Evolutionary conservation across 2,888 invertebrate species (phyloP).

Genomic region (Merodon equestris): DNA sequence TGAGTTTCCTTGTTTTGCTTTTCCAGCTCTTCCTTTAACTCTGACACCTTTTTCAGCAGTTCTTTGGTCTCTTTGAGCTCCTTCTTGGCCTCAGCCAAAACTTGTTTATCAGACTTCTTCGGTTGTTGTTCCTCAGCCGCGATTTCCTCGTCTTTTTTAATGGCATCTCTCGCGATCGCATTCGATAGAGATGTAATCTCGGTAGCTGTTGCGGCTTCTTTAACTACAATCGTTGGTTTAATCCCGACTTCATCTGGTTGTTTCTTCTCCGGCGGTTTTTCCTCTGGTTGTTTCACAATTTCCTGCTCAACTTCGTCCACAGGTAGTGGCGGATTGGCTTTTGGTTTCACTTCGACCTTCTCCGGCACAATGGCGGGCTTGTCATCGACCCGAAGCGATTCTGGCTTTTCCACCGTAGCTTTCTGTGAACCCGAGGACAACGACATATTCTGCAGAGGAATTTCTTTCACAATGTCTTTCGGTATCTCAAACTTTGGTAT

Average conservation of each 20-base stretch:
- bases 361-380: constrained; percentile 35
- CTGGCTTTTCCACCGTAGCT: not conserved
- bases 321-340: constrained; percentile 72
- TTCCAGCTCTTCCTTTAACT: constrained; percentile 79
- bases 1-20: constrained; percentile 77
- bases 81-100: constrained; percentile 75
- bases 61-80: constrained; percentile 76
- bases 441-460: constrained; percentile 31
- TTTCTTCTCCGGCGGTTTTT: constrained; percentile 23
- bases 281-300: constrained; percentile 11
- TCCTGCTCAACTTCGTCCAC: constrained; percentile 71
- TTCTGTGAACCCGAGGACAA: not conserved
- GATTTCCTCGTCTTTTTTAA: constrained; percentile 79
- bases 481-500: constrained; percentile 19
- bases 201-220: not conserved
- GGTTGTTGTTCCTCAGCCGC: constrained; percentile 75
- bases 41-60: constrained; percentile 76
- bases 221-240: not conserved
- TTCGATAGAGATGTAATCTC: constrained; percentile 22
- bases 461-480: constrained; percentile 26
- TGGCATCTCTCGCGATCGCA: constrained; percentile 77
- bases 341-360: constrained; percentile 58
- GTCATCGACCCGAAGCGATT: constrained; percentile 38
- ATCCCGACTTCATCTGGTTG: constrained; percentile 26
- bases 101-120: constrained; percentile 71